Conservation (phyloP, 2,797 vertebrate genomes). For the Microchirus variegatus region DNA sequence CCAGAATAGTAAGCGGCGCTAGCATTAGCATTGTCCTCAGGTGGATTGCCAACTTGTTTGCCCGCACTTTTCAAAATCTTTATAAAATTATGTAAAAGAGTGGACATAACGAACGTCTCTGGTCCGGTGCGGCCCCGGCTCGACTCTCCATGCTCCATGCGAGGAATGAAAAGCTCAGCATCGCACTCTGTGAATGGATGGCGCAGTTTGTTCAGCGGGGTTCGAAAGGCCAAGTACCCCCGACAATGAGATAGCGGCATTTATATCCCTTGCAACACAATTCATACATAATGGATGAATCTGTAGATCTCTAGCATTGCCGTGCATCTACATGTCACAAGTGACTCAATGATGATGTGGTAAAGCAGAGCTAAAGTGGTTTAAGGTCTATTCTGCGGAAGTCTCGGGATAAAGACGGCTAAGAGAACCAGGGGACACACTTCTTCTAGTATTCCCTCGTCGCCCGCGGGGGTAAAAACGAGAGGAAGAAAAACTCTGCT, state of each 20-base stretch:
- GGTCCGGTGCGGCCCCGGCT: conserved; percentile 49
- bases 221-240: conserved; percentile 73
- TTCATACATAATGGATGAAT: conserved; percentile 81
- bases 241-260: conserved; percentile 71
- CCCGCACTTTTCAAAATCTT: no score
- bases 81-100: conserved; percentile 4
- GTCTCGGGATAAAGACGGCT: conserved; percentile 78
- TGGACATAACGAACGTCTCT: conserved; percentile 36
- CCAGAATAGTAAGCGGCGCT: no score
- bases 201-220: conserved; percentile 53
- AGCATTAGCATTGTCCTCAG: no score
- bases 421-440: conserved; percentile 73
- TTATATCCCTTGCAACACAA: conserved; percentile 72
- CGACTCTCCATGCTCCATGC: neutral
- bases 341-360: conserved; percentile 80
- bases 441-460: conserved; percentile 54
- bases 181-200: conserved; percentile 53
- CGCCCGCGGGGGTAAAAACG: conserved; percentile 68
- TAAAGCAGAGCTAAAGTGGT: conserved; percentile 76
- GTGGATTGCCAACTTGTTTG: no score
- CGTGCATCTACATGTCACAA: conserved; percentile 78
- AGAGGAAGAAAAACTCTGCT: conserved; percentile 67
- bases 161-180: conserved; percentile 65
- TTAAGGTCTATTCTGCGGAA: conserved; percentile 77
- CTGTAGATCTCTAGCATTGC: conserved; percentile 65